Conservation (phyloP, 2,797 vertebrate species). For the Dipus sagitta region DNA sequence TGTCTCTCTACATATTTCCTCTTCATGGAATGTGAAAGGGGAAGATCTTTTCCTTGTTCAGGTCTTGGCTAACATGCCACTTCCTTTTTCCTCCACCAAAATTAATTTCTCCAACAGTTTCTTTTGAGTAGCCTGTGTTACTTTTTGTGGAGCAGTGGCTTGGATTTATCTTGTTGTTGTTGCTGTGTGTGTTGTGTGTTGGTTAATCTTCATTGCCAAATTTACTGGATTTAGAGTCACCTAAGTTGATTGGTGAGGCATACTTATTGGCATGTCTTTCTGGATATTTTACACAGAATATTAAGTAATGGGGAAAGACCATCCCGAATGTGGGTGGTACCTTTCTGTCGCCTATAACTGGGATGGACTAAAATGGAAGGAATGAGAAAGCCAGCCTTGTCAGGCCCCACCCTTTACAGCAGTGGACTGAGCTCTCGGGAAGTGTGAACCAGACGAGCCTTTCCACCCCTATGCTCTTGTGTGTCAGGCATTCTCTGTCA, state of each 20-base stretch:
- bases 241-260: neutral
- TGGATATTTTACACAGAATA: neutral
- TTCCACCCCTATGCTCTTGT: neutral
- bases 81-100: neutral
- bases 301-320: neutral
- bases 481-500: neutral
- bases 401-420: neutral
- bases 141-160: neutral
- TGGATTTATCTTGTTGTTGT: conserved; percentile 20
- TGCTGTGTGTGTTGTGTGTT: too few relatives aligned
- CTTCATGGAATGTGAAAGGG: neutral
- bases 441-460: neutral
- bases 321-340: neutral
- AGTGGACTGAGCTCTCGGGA: neutral
- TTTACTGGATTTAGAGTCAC: neutral
- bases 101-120: neutral
- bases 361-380: neutral
- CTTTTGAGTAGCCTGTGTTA: neutral
- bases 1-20: neutral
- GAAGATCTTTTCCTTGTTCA: neutral
- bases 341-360: neutral
- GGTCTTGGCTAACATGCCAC: neutral
- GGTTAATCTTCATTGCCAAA: neutral
- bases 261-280: neutral
- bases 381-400: neutral